Percentiles rank a stretch among this genome's conserved stretches.
These are phyloP conservation scores for Lepidiolamprologus cunningtoni DNA, from an alignment of 2,113 vertebrate genomes.

Conservation along the genomic window DNA sequence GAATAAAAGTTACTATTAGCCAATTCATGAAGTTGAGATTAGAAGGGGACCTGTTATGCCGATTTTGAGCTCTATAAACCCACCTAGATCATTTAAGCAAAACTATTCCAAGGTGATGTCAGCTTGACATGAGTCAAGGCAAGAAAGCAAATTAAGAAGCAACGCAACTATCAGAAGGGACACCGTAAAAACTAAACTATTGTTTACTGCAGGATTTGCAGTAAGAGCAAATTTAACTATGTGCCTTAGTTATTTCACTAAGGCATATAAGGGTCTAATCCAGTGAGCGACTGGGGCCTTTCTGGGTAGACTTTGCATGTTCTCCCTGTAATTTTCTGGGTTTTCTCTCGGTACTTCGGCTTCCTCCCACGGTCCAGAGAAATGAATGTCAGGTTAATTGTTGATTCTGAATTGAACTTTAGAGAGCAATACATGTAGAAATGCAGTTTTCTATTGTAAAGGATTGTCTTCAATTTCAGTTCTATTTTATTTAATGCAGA, in stretches of 20 bases:
- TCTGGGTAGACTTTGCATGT: neutral
- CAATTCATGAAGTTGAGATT: neutral
- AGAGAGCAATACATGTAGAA: neutral
- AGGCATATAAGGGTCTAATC: neutral
- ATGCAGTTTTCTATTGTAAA: neutral
- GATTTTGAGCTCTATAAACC: neutral
- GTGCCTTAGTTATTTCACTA: neutral
- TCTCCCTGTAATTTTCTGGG: neutral
- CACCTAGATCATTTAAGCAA: neutral
- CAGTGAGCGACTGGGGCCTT: neutral
- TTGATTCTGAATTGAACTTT: neutral
- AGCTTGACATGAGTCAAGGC: neutral
- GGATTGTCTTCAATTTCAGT: neutral
- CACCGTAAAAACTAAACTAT: neutral
- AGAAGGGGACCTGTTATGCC: neutral
- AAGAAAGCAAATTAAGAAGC: neutral
- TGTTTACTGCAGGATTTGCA: neutral
- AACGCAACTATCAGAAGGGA: neutral
- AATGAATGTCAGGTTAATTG: neutral
- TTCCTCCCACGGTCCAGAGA: neutral
- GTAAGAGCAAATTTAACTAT: neutral
- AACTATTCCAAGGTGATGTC: neutral
- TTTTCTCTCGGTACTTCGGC: accelerated
- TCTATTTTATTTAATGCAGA: neutral
- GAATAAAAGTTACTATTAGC: neutral